These are phyloP conservation scores for Zoanthus gigantus DNA, from an alignment of 92 coral and sea anemone genomes.

Conservation along the genomic window DNA sequence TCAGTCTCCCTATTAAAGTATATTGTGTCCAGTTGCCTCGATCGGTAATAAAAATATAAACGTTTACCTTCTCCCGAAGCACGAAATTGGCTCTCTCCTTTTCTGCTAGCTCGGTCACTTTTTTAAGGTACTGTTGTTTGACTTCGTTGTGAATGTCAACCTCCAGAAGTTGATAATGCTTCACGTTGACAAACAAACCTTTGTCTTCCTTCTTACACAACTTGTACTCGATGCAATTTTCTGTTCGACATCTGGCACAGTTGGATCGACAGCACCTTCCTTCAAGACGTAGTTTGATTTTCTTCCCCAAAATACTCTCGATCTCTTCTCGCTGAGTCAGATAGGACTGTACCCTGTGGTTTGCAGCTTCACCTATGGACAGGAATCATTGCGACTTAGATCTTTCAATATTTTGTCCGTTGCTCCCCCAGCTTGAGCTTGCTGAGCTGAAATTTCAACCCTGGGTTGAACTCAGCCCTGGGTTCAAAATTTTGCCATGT, in stretches of 20 bases:
- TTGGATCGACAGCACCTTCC: slow-evolving; percentile 48
- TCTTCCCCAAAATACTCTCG: slow-evolving; percentile 24
- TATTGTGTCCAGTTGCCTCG: too few relatives aligned
- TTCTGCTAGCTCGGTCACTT: slow-evolving; percentile 62
- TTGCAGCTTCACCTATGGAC: slow-evolving; percentile 26
- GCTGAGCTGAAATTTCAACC: too few relatives aligned
- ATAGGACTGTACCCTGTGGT: slow-evolving; percentile 10
- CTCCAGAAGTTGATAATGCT: slow-evolving; percentile 51
- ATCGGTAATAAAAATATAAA: neutral
- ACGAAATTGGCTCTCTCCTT: slow-evolving; percentile 49
- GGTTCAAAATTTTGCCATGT: too few relatives aligned
- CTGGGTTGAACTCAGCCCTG: too few relatives aligned
- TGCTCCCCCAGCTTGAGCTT: too few relatives aligned
- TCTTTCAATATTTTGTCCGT: neutral
- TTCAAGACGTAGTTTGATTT: slow-evolving; percentile 30
- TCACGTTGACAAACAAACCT: slow-evolving; percentile 59
- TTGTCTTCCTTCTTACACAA: slow-evolving; percentile 44
- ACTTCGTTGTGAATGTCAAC: slow-evolving; percentile 52
- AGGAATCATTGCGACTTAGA: neutral
- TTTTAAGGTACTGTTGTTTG: slow-evolving; percentile 52
- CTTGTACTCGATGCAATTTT: slow-evolving; percentile 29
- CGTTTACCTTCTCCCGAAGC: slow-evolving; percentile 45
- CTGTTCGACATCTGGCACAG: slow-evolving; percentile 14
- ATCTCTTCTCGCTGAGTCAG: slow-evolving; percentile 23
- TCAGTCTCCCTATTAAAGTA: too few relatives aligned